Evolutionary conservation across 2,113 vertebrate genomes (phyloP), one percentile per base, ranked within the genome.

Genomic region (Forbesichthys agassizii): DNA sequence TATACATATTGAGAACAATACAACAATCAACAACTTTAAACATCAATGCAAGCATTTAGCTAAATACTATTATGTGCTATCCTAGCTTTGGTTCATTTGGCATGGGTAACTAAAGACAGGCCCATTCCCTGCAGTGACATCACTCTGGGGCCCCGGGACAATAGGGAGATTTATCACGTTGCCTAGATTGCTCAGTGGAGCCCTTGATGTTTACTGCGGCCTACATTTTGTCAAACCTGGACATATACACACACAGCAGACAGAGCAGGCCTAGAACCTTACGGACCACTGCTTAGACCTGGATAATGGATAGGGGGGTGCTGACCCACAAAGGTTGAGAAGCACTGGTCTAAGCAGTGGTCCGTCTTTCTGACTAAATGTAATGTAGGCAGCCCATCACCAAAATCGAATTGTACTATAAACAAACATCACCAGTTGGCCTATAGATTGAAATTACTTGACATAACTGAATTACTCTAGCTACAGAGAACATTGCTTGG

Each of bases 81-180:
- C 3, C 20, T 33, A 47, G 58, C 65, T 64, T 3, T 18, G 46
- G 58, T 18, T 56, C 1, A 33, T 18, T 48, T n/a, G 71, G 18
- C 55, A 4, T 11, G 5, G 51, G 18, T 42, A 61, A 48, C 1
- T 48, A 49, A 47, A 61, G 5, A 46, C 48, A n/a, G 59, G 71
- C 56, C 69, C 46, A 47, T 64, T 67, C 9, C 20, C 71, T 36
- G 63, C 65, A 47, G 42, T 76, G 77, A 85, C 82, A 80, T 83
- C 74, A 81, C 48, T 65, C 47, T 46, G 49, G 10, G 48, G n/a
- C 67, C 81, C 71, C 70, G 5, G 0, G 65, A 76, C 20, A 27
- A 56, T 5, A 0, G 58, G 12, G 54, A 68, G 9, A 74, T 88
- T 74, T 69, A 88, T 80, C 64, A 71, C 85, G 88, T 89, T 88